Conservation (phyloP, 2,113 vertebrate genomes). For the Echinops telfairi region DNA sequence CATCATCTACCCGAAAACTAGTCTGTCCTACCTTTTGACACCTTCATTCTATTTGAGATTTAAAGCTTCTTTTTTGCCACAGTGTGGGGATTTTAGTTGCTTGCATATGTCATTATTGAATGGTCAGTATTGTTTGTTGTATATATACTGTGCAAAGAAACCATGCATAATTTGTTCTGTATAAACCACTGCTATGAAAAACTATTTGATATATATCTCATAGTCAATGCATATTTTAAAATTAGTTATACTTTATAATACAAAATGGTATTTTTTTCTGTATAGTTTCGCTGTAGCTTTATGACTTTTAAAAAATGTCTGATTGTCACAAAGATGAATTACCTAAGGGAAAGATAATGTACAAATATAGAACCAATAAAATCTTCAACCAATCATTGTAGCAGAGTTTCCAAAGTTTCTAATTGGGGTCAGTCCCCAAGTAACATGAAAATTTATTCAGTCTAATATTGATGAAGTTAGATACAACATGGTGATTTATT, state of each 20-base stretch:
- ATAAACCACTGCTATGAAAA: background rate
- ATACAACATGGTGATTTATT: slow-evolving; percentile 64
- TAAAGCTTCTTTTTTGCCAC: background rate
- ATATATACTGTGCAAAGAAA: background rate
- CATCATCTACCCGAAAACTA: background rate
- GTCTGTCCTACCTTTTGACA: background rate
- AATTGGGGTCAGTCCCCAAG: slow-evolving; percentile 59
- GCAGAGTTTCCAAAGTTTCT: slow-evolving; percentile 38
- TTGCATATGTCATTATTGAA: background rate
- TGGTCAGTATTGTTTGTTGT: background rate
- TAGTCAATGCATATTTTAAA: background rate
- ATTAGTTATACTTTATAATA: background rate
- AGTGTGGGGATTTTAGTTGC: background rate
- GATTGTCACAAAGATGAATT: slow-evolving; percentile 50
- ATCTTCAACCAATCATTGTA: slow-evolving; percentile 31
- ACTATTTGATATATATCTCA: background rate
- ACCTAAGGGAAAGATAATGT: background rate
- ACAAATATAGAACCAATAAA: slow-evolving; percentile 18
- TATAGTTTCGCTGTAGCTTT: background rate
- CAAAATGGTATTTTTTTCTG: slow-evolving; percentile 9
- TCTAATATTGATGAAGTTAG: slow-evolving; percentile 69
- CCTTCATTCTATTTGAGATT: background rate
- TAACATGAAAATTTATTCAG: slow-evolving; percentile 72
- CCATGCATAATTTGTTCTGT: background rate
- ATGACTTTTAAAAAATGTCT: background rate